Conservation (phyloP, 2,797 vertebrate species). For the Falco cherrug region DNA sequence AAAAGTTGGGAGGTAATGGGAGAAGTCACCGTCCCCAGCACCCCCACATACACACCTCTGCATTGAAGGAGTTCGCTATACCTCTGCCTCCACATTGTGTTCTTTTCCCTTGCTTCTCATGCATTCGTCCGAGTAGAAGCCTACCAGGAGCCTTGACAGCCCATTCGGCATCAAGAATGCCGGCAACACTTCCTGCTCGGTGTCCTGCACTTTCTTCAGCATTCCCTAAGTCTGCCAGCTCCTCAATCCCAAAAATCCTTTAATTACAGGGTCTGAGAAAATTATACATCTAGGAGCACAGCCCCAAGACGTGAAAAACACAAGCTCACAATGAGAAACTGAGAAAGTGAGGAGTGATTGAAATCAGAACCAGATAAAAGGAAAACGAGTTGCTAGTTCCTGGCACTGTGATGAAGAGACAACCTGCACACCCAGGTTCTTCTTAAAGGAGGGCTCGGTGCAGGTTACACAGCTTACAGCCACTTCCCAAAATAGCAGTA, state of each 20-base stretch:
- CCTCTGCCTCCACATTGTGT: not conserved
- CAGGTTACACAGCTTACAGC: not conserved
- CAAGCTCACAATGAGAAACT: not conserved
- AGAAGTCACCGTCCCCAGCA: not conserved
- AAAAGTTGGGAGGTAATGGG: not conserved
- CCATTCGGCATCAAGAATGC: not conserved
- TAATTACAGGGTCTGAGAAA: constrained; percentile 35
- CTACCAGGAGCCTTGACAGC: not conserved
- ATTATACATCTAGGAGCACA: not conserved
- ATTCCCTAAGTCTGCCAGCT: not conserved
- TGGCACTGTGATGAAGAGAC: not conserved
- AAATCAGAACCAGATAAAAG: constrained; percentile 1
- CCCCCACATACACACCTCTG: not conserved
- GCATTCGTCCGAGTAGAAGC: not conserved
- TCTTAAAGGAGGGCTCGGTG: not conserved
- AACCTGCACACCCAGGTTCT: not conserved
- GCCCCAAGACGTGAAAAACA: not conserved
- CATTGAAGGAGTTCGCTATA: not conserved
- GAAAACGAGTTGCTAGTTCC: not conserved
- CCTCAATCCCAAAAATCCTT: not conserved
- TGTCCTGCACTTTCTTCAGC: not conserved
- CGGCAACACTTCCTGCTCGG: not conserved
- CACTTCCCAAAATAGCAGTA: not conserved
- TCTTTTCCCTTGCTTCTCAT: not conserved
- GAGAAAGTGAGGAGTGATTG: not conserved